Evolutionary conservation across 1,140 invertebrate species (phyloP).

Genomic region (Pemphigus obesinymphae): DNA sequence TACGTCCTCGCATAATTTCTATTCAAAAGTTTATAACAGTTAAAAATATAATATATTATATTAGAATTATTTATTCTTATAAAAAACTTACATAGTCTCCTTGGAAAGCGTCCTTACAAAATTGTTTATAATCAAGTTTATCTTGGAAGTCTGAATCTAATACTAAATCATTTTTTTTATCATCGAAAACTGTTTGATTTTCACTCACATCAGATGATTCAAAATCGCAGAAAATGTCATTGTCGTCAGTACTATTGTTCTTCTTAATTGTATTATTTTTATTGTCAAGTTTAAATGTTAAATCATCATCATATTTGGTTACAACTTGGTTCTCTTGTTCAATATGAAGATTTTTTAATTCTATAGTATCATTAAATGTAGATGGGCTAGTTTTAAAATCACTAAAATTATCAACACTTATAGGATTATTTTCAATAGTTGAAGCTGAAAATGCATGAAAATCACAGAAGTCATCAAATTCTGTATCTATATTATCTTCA

Average conservation of each 20-base stretch:
- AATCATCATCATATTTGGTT: background rate
- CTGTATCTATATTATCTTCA: background rate
- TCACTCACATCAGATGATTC: background rate
- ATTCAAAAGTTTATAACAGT: background rate
- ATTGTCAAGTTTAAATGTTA: background rate
- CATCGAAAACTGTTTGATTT: background rate
- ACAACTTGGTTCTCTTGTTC: background rate
- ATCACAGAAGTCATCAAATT: conserved; percentile 21
- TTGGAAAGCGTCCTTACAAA: conserved; percentile 14
- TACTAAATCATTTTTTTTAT: background rate
- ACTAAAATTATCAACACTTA: background rate
- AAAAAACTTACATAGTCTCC: conserved; percentile 8
- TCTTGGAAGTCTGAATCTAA: background rate
- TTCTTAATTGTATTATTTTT: background rate
- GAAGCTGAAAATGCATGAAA: conserved; percentile 9
- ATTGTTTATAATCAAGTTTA: conserved; percentile 5
- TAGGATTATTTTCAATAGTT: background rate
- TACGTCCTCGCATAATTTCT: background rate
- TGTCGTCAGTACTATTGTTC: background rate
- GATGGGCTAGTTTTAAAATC: background rate
- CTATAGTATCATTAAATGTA: background rate
- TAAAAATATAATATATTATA: background rate
- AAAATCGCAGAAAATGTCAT: conserved; percentile 28
- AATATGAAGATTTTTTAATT: background rate
- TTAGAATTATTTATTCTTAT: too few relatives aligned